Conservation (phyloP, 2,888 invertebrate genomes). For the Alentia gelatinosa region DNA sequence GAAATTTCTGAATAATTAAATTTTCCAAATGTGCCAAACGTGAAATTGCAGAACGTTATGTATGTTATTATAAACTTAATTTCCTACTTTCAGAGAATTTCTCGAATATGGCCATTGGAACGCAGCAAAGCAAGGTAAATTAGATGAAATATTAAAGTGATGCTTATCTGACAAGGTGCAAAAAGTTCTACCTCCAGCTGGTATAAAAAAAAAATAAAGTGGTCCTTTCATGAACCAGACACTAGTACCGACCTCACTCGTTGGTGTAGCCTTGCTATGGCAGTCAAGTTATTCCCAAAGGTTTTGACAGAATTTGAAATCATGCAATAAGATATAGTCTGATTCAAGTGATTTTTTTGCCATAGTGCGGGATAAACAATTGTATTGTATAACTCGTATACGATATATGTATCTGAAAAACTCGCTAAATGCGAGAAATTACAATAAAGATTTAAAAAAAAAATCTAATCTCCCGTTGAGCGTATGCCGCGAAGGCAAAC, state of each 20-base stretch:
- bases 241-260: not conserved
- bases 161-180: not conserved
- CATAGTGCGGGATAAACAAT: no score
- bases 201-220: not conserved
- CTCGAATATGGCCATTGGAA: not conserved
- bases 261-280: no score
- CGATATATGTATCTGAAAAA: not conserved
- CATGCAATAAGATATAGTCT: not conserved
- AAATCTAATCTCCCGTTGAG: no score
- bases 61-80: not conserved
- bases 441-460: no score
- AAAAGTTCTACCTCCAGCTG: not conserved
- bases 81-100: not conserved
- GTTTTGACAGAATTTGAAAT: not conserved
- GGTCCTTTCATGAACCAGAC: not conserved
- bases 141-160: not conserved
- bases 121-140: not conserved
- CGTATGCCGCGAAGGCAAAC: no score
- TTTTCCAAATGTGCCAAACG: not conserved
- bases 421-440: no score
- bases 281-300: not conserved
- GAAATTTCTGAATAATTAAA: not conserved
- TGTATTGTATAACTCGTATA: no score
- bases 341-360: no score
- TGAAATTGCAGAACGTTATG: not conserved